Conservation (phyloP, 2,888 invertebrate genomes). For the Rhagonycha fulva region DNA sequence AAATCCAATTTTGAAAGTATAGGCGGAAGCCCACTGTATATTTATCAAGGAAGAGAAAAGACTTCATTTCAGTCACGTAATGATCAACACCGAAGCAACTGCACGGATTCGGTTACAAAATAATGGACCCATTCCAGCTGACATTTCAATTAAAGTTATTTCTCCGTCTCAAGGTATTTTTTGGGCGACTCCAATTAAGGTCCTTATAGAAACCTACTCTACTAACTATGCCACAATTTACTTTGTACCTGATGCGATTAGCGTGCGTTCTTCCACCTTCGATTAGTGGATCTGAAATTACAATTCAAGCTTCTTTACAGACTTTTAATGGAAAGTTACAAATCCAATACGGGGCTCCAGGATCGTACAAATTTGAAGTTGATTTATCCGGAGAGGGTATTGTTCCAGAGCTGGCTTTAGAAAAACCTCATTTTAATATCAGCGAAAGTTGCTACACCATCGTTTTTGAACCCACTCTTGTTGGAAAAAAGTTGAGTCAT, state of each 20-base stretch:
- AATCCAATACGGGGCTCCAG: conserved; percentile 36
- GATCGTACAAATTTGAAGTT: conserved; percentile 39
- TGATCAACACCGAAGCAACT: conserved; percentile 45
- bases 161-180: conserved; percentile 43
- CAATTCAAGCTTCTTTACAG: conserved; percentile 34
- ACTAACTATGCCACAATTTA: conserved; percentile 46
- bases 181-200: conserved; percentile 42
- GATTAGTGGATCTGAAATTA: not conserved
- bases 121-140: conserved; percentile 49
- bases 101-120: conserved; percentile 52
- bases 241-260: conserved; percentile 53
- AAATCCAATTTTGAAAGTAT: conserved; percentile 12
- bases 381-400: conserved; percentile 53
- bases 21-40: conserved; percentile 49
- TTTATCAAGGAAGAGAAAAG: conserved; percentile 48
- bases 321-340: conserved; percentile 42
- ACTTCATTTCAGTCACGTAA: conserved; percentile 52
- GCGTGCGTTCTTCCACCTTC: conserved; percentile 42
- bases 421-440: conserved; percentile 44
- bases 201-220: conserved; percentile 50
- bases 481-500: conserved; percentile 38
- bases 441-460: conserved; percentile 39
- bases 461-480: conserved; percentile 48
- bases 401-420: conserved; percentile 53
- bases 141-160: conserved; percentile 37